phyloP scores from a whole-genome alignment of 1,140 invertebrate genomes.

The Formica selysi region DNA sequence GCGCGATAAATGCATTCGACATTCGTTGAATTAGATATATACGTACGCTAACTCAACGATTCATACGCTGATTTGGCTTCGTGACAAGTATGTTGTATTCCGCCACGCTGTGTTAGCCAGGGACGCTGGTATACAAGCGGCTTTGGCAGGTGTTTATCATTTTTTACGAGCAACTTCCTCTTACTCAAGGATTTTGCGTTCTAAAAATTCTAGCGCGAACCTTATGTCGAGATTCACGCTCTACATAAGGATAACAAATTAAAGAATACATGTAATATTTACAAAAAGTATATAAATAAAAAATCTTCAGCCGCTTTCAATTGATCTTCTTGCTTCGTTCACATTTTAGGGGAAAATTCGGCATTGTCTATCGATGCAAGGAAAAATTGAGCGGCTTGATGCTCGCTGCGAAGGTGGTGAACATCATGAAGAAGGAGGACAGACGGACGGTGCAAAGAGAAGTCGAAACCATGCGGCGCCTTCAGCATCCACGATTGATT shows the following conservation, averaged over 20 bases:
- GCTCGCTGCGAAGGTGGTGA: slow-evolving; percentile 97
- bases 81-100: slow-evolving; percentile 55
- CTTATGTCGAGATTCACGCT: no score
- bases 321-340: neutral
- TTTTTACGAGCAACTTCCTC: slow-evolving; percentile 22
- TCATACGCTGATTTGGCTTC: slow-evolving; percentile 62
- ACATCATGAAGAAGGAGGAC: slow-evolving; percentile 94
- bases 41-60: slow-evolving; percentile 66
- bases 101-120: slow-evolving; percentile 8
- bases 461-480: slow-evolving; percentile 97
- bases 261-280: neutral
- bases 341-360: slow-evolving; percentile 97
- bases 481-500: slow-evolving; percentile 97
- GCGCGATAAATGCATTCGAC: neutral
- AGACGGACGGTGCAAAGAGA: slow-evolving; percentile 96
- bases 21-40: neutral
- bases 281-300: neutral
- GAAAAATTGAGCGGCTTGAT: slow-evolving; percentile 93
- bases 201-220: neutral
- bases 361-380: slow-evolving; percentile 96
- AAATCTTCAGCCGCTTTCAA: neutral
- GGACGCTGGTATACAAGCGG: neutral
- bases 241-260: neutral
- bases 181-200: slow-evolving; percentile 8
- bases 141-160: slow-evolving; percentile 50